Percentiles rank a stretch among this genome's conserved stretches.
Evolutionary conservation across 2,797 vertebrate species (phyloP).

Genomic region (Semaprochilodus insignis): DNA sequence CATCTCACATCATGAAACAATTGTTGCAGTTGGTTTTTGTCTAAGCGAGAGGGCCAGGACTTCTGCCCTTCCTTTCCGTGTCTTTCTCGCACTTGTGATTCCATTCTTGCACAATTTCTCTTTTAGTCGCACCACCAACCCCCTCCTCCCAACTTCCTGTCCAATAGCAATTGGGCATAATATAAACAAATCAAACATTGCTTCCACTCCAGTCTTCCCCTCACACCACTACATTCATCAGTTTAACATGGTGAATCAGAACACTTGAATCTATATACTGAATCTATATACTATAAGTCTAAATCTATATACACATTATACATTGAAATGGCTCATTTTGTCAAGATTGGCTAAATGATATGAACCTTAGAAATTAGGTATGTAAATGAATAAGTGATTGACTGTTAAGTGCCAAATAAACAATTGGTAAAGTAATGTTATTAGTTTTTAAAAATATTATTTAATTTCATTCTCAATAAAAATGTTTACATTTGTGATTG

Average conservation of each 20-base stretch:
- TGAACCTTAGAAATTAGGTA: no score
- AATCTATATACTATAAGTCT: background rate
- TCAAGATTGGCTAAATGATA: background rate
- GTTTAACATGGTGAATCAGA: background rate
- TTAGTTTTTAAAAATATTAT: no score
- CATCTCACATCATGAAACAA: slow-evolving; percentile 73
- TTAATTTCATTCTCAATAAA: no score
- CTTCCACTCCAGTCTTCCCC: background rate
- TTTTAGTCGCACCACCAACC: background rate
- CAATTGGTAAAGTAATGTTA: no score
- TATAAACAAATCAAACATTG: slow-evolving; percentile 1
- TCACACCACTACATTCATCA: slow-evolving; percentile 25
- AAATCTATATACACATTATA: background rate
- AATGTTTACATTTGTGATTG: no score
- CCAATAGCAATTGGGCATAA: slow-evolving; percentile 8
- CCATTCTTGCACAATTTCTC: background rate
- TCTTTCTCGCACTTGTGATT: slow-evolving; percentile 8
- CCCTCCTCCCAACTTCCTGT: slow-evolving; percentile 30
- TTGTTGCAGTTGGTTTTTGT: slow-evolving; percentile 74
- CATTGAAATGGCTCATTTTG: background rate
- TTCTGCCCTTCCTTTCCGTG: slow-evolving; percentile 11
- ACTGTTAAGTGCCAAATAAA: no score
- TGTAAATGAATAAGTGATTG: no score
- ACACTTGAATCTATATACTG: background rate
- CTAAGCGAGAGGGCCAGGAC: slow-evolving; percentile 66